Evolutionary conservation across 2,113 vertebrate genomes (phyloP).

Genomic region (Terrapene triunguis): DNA sequence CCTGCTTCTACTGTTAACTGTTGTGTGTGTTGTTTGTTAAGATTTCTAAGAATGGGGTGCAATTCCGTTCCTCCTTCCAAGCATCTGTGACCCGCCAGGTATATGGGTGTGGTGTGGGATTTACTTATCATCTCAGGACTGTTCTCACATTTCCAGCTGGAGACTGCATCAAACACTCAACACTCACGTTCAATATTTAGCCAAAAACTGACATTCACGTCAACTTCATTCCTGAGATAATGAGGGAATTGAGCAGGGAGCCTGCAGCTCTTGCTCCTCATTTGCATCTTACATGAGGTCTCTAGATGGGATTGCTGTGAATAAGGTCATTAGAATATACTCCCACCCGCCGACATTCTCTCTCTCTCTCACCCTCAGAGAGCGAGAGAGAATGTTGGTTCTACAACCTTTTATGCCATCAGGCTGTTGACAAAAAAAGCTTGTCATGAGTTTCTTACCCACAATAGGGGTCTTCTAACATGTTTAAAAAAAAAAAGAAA

Average conservation of each 20-base stretch:
- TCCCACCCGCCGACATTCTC: not conserved
- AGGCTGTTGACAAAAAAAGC: not conserved
- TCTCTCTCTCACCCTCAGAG: not conserved
- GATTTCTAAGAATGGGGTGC: not conserved
- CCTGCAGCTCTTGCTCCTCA: not conserved
- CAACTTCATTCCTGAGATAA: rapidly evolving
- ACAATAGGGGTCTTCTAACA: not conserved
- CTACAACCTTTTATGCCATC: not conserved
- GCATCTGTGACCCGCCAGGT: not conserved
- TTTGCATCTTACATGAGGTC: not conserved
- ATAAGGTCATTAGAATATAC: not conserved
- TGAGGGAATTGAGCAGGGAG: not conserved
- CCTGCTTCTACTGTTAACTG: not conserved
- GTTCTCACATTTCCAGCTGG: not conserved
- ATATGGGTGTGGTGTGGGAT: not conserved
- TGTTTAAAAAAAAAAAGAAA: not conserved
- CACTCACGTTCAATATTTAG: not conserved
- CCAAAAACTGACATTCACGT: not conserved
- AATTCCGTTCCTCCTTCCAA: not conserved
- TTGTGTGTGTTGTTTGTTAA: not conserved
- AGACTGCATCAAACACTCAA: not conserved
- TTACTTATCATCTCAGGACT: not conserved
- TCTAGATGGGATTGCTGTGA: not conserved
- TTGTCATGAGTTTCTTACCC: not conserved
- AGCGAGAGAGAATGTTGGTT: not conserved